A percentile compares a stretch with the other conserved stretches of the same genome.
Conservation (phyloP, 2,888 invertebrate species). For the Cryptocheilus praepositus region DNA sequence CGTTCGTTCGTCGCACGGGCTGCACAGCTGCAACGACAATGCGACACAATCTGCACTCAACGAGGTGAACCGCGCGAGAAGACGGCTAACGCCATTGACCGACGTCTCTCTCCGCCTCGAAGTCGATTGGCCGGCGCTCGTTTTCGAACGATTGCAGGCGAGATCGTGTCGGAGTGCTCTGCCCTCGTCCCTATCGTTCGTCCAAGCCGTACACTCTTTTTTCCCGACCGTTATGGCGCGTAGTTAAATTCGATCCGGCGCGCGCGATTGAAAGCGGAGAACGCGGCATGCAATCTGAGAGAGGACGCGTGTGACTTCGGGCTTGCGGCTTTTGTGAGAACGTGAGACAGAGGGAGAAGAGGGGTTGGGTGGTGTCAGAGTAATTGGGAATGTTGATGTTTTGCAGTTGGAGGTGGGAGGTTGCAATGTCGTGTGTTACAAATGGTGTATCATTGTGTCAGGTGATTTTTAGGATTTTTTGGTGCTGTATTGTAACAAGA, state of each 20-base stretch:
- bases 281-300: background rate
- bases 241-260: too few species aligned
- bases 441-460: too few species aligned
- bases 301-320: too few species aligned
- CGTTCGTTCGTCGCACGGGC: background rate
- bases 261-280: background rate
- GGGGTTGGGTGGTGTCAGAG: too few species aligned
- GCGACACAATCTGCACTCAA: constrained; percentile 39
- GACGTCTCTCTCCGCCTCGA: constrained; percentile 2
- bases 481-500: too few species aligned
- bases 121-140: constrained; percentile 5
- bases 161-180: background rate
- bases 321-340: too few species aligned
- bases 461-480: too few species aligned
- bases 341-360: too few species aligned
- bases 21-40: constrained; percentile 42
- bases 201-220: background rate
- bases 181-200: background rate
- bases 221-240: too few species aligned
- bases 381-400: too few species aligned
- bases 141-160: constrained; percentile 3
- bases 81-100: constrained; percentile 22
- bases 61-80: constrained; percentile 37
- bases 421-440: too few species aligned
- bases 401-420: too few species aligned